Evolutionary conservation across 2,888 invertebrate genomes (phyloP).

Genomic region (Leptopterna dolabrata): DNA sequence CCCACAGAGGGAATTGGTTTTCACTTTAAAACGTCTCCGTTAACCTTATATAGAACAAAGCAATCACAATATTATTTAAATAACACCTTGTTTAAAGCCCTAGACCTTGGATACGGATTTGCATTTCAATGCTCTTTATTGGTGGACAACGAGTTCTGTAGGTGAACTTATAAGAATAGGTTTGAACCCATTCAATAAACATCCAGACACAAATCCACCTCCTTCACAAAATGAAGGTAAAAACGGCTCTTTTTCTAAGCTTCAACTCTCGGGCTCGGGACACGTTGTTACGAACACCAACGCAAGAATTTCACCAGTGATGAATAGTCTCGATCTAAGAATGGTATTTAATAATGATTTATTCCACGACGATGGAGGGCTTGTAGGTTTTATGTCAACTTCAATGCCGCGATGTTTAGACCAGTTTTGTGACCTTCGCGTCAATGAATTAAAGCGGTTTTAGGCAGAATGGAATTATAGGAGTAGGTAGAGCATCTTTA

Average conservation of each 20-base stretch:
- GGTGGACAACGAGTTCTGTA: neutral
- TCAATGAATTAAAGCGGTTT: neutral
- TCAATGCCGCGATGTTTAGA: neutral
- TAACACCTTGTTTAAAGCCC: neutral
- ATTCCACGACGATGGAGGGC: neutral
- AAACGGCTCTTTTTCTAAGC: neutral
- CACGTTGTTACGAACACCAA: neutral
- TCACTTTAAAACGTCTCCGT: neutral
- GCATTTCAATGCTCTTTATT: conserved; percentile 1
- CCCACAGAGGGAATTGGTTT: neutral
- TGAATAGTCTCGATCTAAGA: neutral
- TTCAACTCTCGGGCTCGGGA: neutral
- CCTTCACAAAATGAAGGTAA: neutral
- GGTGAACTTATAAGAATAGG: neutral
- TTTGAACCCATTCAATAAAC: neutral
- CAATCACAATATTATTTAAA: neutral
- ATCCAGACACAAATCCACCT: neutral
- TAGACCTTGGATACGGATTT: neutral
- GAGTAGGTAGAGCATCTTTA: no score
- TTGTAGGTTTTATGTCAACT: neutral
- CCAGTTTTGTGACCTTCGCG: neutral
- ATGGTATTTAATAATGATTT: neutral
- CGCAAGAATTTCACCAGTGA: neutral
- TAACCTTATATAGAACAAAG: neutral
- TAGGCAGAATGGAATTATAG: no score